Percentiles rank a stretch among this genome's conserved stretches.
Evolutionary conservation across 2,888 invertebrate species (phyloP).

Genomic region (Cataglyphis albicans): DNA sequence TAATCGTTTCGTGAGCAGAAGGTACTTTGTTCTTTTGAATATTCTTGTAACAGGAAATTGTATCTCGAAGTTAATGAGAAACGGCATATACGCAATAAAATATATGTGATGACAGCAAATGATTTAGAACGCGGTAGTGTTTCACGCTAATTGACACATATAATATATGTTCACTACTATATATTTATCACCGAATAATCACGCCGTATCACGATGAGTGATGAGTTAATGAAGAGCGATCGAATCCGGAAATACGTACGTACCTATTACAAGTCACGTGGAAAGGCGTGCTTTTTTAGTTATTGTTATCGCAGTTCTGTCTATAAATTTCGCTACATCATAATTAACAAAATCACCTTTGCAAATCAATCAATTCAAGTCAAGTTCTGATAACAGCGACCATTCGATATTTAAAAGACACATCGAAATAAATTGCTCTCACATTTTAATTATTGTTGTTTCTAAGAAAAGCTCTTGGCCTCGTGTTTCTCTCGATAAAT

Average conservation of each 20-base stretch:
- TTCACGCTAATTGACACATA: not conserved
- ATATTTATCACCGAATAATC: not conserved
- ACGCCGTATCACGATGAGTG: not conserved
- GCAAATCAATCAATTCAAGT: not conserved
- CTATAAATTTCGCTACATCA: not conserved
- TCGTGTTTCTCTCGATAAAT: not conserved
- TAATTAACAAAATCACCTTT: conserved; percentile 17
- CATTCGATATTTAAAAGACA: conserved; percentile 1
- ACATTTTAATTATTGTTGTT: not conserved
- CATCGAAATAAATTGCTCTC: not conserved
- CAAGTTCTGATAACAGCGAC: not conserved
- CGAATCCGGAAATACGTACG: not conserved
- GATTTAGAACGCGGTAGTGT: not conserved
- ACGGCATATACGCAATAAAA: not conserved
- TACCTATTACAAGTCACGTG: not conserved
- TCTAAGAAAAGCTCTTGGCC: not conserved
- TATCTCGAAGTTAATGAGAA: not conserved
- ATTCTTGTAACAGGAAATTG: conserved; percentile 21
- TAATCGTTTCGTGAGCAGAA: conserved; percentile 19
- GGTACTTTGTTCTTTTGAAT: conserved; percentile 4
- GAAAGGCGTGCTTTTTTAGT: not conserved
- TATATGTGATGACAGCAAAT: not conserved
- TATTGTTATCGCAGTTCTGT: not conserved
- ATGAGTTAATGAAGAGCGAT: not conserved
- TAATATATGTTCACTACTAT: not conserved